Conservation (phyloP, 1,140 invertebrate genomes). For the Leptinotarsa undecemlineata region DNA sequence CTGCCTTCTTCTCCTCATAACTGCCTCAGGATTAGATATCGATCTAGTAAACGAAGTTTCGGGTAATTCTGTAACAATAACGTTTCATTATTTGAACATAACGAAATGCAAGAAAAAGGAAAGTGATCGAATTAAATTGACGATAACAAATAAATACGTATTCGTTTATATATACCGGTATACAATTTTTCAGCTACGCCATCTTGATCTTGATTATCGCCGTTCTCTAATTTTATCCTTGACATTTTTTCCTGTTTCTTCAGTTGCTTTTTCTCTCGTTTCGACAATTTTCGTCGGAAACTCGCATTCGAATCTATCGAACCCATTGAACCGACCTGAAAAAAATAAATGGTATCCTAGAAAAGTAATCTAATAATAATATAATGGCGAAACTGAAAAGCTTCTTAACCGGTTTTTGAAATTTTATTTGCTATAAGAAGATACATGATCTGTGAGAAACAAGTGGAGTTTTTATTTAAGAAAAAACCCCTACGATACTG, state of each 20-base stretch:
- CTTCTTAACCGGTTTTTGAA: too few species aligned
- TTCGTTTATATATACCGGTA: constrained; percentile 63
- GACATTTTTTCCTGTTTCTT: constrained; percentile 96
- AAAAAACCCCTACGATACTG: too few species aligned
- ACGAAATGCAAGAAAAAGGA: too few species aligned
- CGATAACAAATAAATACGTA: background rate
- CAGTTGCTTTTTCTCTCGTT: constrained; percentile 96
- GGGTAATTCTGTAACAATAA: constrained; percentile 77
- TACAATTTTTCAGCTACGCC: constrained; percentile 92
- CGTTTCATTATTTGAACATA: too few species aligned
- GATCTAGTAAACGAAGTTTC: constrained; percentile 97
- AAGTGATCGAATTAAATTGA: too few species aligned
- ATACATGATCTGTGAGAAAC: too few species aligned
- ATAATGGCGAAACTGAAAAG: too few species aligned
- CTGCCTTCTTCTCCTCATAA: constrained; percentile 95
- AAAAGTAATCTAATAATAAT: too few species aligned
- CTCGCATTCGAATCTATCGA: constrained; percentile 66
- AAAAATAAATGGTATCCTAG: constrained; percentile 17
- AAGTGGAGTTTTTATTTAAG: too few species aligned
- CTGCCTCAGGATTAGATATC: constrained; percentile 98
- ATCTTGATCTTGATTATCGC: constrained; percentile 72
- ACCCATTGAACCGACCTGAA: constrained; percentile 61
- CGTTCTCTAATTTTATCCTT: constrained; percentile 77
- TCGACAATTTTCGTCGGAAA: constrained; percentile 92
- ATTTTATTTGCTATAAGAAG: too few species aligned